Base-by-base conservation (phyloP, 1,140 invertebrate genomes). In the Drosophila biarmipes region DNA sequence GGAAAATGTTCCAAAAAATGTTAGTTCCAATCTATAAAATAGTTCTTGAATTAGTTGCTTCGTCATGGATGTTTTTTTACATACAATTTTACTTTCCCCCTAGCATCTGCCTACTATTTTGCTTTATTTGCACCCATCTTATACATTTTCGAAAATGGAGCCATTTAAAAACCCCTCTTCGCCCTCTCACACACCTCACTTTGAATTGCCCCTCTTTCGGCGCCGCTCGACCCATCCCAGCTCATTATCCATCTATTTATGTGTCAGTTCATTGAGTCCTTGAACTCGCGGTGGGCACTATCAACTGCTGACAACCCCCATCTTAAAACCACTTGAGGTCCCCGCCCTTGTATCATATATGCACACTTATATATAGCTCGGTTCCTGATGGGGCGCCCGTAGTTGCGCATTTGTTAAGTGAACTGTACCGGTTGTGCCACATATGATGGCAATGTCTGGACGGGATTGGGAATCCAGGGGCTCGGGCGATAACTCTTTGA, bases 341-440 rank as follows among this genome's bases (percentile, higher is more conserved):
- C 37, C 56, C 78, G 52, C 76, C 61, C 29, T 6, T 19, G 3
- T 11, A 68, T 10, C 46, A 58, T 12, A 12, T 52, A 5, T 58
- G 24, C 55, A 38, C 48, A 42, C 48, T 31, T 74, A 43, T 46
- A 55, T 49, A 40, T 54, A 71, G 38, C 19, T 42, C 38, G 40
- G 38, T 54, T 66, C 31, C 31, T 40, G 19, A 61, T 10, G 35
- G 46, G 37, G 24, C 37, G 14, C 37, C 48, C 48, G 24, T 40
- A 49, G 57, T 17, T 81, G 46, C 10, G 27, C 78, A 81, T 86
- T 87, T 87, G 82, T 76, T 79, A 69, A 87, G 78, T 79, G 82
- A 87, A 79, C 78, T 81, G 82, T 82, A 74, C 46, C 67, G 77
- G 52, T 68, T 52, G 78, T 77, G 73, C 59, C 73, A 68, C 64